phyloP scores from a whole-genome alignment of 1,140 invertebrate genomes.

The Drosophila elegans region DNA sequence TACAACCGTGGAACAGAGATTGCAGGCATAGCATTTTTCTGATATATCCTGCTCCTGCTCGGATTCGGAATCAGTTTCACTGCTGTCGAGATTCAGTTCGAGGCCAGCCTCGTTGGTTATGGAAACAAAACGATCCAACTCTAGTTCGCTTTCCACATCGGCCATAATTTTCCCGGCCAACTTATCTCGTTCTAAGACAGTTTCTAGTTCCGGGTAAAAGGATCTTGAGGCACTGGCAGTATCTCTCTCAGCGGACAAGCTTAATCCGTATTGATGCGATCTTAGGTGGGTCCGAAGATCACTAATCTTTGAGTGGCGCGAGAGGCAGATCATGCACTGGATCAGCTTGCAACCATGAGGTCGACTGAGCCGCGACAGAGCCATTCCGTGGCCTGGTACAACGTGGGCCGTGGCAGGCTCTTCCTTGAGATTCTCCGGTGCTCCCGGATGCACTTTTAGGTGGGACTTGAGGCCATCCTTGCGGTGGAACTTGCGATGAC shows the following conservation, averaged over 20 bases:
- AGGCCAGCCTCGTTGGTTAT: constrained; percentile 74
- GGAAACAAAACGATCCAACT: constrained; percentile 70
- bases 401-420: background rate
- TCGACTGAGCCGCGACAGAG: constrained; percentile 41
- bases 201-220: constrained; percentile 63
- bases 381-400: background rate
- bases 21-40: constrained; percentile 63
- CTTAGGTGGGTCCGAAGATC: constrained; percentile 65
- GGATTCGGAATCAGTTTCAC: constrained; percentile 72
- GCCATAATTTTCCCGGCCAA: constrained; percentile 53
- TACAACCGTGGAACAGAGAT: constrained; percentile 84
- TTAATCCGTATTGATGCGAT: constrained; percentile 50
- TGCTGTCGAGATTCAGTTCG: constrained; percentile 71
- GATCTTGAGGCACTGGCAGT: constrained; percentile 25
- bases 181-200: constrained; percentile 19
- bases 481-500: constrained; percentile 86
- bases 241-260: constrained; percentile 19
- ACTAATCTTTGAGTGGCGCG: constrained; percentile 65
- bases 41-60: constrained; percentile 7
- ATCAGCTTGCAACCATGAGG: constrained; percentile 76
- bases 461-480: constrained; percentile 85
- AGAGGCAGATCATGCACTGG: constrained; percentile 77
- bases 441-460: constrained; percentile 56
- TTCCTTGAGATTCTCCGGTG: constrained; percentile 3
- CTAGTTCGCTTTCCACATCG: constrained; percentile 43